Percentiles rank a stretch among this genome's conserved stretches.
Evolutionary conservation across 2,888 invertebrate genomes (phyloP).

Genomic region (Acronicta aceris): DNA sequence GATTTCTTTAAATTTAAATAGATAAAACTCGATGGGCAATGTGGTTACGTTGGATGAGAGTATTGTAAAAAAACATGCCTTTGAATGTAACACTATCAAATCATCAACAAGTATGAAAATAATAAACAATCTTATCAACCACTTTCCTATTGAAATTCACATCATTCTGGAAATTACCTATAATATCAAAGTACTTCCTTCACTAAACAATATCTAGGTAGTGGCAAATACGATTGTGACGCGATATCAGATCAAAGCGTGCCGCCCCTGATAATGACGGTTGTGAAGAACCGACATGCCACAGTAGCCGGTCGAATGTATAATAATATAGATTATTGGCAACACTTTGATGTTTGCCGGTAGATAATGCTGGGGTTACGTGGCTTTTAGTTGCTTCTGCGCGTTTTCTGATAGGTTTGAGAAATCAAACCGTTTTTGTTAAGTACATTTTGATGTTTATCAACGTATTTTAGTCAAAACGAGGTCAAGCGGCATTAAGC

Average conservation of each 20-base stretch:
- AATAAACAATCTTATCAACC: conserved; percentile 31
- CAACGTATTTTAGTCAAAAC: background rate
- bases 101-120: background rate
- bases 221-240: conserved; percentile 76
- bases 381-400: conserved; percentile 35
- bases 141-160: conserved; percentile 34
- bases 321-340: conserved; percentile 70
- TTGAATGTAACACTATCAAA: background rate
- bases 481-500: background rate
- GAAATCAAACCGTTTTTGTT: conserved; percentile 42
- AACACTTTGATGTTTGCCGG: conserved; percentile 72
- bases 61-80: too few species aligned
- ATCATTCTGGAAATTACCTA: conserved; percentile 48
- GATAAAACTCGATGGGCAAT: too few species aligned
- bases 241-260: conserved; percentile 76
- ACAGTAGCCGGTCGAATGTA: conserved; percentile 75
- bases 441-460: background rate
- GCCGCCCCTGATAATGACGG: conserved; percentile 70
- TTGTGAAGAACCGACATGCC: conserved; percentile 75
- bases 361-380: conserved; percentile 54
- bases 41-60: too few species aligned
- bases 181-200: conserved; percentile 48
- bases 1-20: too few species aligned
- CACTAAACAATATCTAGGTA: conserved; percentile 78
- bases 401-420: conserved; percentile 22